Evolutionary conservation across 2,888 invertebrate genomes (phyloP).

Genomic region (Leptinotarsa peninsularis): DNA sequence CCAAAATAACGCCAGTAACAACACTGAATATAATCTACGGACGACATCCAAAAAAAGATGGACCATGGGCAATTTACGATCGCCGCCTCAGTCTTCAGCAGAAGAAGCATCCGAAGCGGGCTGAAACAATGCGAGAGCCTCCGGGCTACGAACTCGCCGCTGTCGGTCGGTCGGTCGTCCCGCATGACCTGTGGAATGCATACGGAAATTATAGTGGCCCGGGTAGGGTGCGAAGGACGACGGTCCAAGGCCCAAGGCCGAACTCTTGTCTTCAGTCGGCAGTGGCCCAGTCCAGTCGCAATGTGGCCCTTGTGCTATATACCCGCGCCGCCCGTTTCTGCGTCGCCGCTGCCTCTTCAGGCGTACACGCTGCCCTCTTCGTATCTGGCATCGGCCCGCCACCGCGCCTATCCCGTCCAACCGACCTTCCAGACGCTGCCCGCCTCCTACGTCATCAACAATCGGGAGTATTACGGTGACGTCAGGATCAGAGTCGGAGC

Average conservation of each 20-base stretch:
- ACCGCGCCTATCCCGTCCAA: slow-evolving; percentile 38
- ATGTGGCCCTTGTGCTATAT: slow-evolving; percentile 65
- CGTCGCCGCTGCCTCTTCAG: slow-evolving; percentile 47
- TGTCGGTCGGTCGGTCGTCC: slow-evolving; percentile 43
- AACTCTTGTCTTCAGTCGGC: slow-evolving; percentile 18
- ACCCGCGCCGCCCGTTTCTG: slow-evolving; percentile 48
- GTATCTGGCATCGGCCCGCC: slow-evolving; percentile 31
- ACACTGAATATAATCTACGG: no score
- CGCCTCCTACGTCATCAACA: slow-evolving; percentile 55
- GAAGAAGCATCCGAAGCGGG: slow-evolving; percentile 37
- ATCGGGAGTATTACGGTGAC: slow-evolving; percentile 39
- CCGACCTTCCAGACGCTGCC: slow-evolving; percentile 56
- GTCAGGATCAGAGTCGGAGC: slow-evolving; percentile 32
- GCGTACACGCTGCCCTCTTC: slow-evolving; percentile 60
- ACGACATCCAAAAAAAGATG: neutral
- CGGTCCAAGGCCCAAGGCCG: slow-evolving; percentile 56
- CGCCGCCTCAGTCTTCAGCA: slow-evolving; percentile 19
- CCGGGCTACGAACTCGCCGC: slow-evolving; percentile 55
- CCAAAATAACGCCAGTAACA: no score
- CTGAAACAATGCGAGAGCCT: slow-evolving; percentile 46
- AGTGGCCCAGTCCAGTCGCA: slow-evolving; percentile 51
- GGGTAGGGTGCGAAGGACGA: slow-evolving; percentile 64
- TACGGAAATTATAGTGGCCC: slow-evolving; percentile 63
- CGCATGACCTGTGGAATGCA: slow-evolving; percentile 64
- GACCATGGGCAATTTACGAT: slow-evolving; percentile 30